Evolutionary conservation across 2,888 invertebrate genomes (phyloP).

Genomic region (Thysanoteuthis rhombus): DNA sequence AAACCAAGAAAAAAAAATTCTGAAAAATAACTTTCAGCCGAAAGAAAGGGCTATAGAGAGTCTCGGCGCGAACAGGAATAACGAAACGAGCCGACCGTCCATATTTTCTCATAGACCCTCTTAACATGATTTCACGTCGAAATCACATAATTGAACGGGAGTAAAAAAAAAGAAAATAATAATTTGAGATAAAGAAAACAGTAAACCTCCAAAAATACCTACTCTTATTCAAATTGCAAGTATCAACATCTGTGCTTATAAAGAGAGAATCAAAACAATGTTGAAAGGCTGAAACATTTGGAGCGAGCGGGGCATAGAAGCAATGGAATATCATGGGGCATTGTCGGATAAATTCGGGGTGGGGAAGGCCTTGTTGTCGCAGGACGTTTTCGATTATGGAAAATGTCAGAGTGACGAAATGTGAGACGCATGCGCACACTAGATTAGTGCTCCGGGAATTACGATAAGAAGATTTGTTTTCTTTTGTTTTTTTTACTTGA

Average conservation of each 20-base stretch:
- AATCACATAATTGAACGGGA: not conserved
- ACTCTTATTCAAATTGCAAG: not conserved
- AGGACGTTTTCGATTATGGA: not conserved
- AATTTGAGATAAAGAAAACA: not conserved
- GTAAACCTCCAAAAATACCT: not conserved
- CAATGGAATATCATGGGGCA: not conserved
- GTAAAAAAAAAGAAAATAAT: not conserved
- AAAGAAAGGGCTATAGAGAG: too few species aligned
- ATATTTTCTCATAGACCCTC: not conserved
- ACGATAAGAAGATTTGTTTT: rapidly evolving
- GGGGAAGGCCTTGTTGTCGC: not conserved
- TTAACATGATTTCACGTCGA: not conserved
- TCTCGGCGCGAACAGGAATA: too few species aligned
- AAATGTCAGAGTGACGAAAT: not conserved
- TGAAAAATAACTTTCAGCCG: too few species aligned
- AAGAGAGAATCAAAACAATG: not conserved
- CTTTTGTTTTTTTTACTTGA: not conserved
- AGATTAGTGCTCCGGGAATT: not conserved
- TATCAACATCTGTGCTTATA: not conserved
- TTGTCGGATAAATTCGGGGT: not conserved
- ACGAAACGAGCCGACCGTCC: too few species aligned
- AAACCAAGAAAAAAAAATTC: too few species aligned
- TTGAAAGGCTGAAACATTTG: not conserved
- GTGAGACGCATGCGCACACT: not conserved
- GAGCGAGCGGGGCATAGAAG: not conserved